phyloP scores from a whole-genome alignment of 2,888 invertebrate genomes.

The Aproaerema taeniolella region DNA sequence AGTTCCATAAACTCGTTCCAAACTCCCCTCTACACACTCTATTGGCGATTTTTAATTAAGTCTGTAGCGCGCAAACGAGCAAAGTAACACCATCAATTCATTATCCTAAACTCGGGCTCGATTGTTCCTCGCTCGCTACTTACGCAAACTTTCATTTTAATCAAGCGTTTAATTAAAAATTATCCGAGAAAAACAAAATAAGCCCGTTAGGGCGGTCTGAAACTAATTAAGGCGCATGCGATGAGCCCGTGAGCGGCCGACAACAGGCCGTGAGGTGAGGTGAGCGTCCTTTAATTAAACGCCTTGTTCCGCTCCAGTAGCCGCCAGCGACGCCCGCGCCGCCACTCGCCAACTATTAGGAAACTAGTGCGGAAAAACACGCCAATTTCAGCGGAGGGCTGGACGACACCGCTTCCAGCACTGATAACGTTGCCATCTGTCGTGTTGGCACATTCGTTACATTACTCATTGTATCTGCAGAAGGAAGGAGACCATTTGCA shows the following conservation, averaged over 20 bases:
- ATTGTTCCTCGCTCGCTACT: constrained; percentile 76
- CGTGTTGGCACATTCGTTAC: neutral
- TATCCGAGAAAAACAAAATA: constrained; percentile 78
- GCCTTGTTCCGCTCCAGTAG: constrained; percentile 63
- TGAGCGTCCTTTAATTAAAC: constrained; percentile 70
- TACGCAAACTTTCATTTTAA: constrained; percentile 78
- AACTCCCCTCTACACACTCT: constrained; percentile 75
- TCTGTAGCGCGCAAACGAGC: constrained; percentile 70
- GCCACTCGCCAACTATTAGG: constrained; percentile 52
- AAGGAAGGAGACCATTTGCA: no score
- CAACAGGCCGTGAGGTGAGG: constrained; percentile 50
- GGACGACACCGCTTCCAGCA: no score
- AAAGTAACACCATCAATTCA: constrained; percentile 77
- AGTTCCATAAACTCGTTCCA: constrained; percentile 73
- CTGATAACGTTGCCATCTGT: neutral
- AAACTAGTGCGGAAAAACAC: constrained; percentile 46
- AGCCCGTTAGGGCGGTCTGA: constrained; percentile 75
- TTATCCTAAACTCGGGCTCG: constrained; percentile 76
- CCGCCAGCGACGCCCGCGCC: constrained; percentile 20
- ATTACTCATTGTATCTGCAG: neutral
- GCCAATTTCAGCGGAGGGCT: constrained; percentile 47
- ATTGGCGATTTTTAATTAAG: constrained; percentile 78
- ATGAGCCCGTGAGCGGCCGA: constrained; percentile 50
- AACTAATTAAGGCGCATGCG: constrained; percentile 75
- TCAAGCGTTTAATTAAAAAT: constrained; percentile 79